Conservation (phyloP, 2,888 invertebrate genomes). For the Galeruca laticollis region DNA sequence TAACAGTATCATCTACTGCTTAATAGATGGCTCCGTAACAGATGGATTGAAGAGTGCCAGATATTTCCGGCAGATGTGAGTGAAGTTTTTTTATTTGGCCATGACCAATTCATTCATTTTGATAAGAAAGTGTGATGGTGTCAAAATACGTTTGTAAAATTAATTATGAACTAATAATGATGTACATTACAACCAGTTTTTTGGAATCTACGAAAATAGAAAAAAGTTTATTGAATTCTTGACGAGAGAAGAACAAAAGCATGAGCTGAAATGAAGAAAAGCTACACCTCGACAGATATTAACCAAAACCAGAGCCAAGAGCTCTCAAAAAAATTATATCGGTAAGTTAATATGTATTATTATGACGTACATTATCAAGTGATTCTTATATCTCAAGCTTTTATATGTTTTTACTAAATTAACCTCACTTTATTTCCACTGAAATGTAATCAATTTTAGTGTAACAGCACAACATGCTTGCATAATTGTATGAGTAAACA, state of each 20-base stretch:
- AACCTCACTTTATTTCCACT: slow-evolving; percentile 43
- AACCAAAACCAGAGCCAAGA: slow-evolving; percentile 70
- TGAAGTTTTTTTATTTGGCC: slow-evolving; percentile 52
- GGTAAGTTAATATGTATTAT: slow-evolving; percentile 61
- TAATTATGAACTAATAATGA: slow-evolving; percentile 65
- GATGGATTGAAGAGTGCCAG: slow-evolving; percentile 49
- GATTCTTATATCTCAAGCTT: slow-evolving; percentile 15
- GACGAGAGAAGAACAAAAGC: slow-evolving; percentile 63
- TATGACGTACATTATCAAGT: slow-evolving; percentile 26
- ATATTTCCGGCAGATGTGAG: slow-evolving; percentile 54
- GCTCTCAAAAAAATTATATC: slow-evolving; percentile 71
- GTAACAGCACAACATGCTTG: neutral
- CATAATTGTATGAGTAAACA: neutral
- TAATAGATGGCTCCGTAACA: slow-evolving; percentile 44
- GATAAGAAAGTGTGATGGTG: slow-evolving; percentile 66
- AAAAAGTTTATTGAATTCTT: slow-evolving; percentile 65
- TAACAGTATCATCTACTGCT: slow-evolving; percentile 20
- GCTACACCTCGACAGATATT: slow-evolving; percentile 69
- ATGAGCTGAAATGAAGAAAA: slow-evolving; percentile 72
- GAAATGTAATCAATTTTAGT: neutral
- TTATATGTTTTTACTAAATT: slow-evolving; percentile 25
- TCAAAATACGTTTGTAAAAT: slow-evolving; percentile 63
- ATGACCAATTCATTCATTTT: slow-evolving; percentile 56
- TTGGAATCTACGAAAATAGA: slow-evolving; percentile 57
- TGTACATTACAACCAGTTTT: slow-evolving; percentile 56